A percentile compares a stretch with the other conserved stretches of the same genome.
phyloP scores from a whole-genome alignment of 2,888 invertebrate species.

The Keiferia lycopersicella region DNA sequence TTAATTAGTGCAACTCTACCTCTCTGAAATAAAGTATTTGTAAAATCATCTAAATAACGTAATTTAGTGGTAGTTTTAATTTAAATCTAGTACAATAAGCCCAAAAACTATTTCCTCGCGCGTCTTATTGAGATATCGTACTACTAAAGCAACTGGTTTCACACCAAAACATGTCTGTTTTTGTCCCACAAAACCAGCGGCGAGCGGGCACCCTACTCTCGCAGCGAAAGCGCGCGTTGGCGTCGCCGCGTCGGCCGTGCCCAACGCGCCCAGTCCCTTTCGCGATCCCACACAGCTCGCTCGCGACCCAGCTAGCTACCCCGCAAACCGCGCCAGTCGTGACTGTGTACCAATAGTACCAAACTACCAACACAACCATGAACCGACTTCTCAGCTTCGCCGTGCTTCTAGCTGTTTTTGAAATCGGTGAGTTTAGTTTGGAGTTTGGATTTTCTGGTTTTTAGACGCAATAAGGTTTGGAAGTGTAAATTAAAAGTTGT shows the following conservation, averaged over 20 bases:
- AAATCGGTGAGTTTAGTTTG: slow-evolving; percentile 51
- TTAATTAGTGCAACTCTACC: too few relatives aligned
- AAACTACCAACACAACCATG: slow-evolving; percentile 41
- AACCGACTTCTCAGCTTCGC: slow-evolving; percentile 61
- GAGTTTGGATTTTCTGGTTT: background rate
- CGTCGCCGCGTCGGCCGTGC: slow-evolving; percentile 45
- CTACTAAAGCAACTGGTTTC: background rate
- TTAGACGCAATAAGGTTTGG: too few relatives aligned
- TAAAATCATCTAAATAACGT: too few relatives aligned
- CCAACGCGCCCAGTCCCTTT: slow-evolving; percentile 53
- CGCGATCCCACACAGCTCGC: slow-evolving; percentile 50
- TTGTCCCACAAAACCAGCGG: background rate
- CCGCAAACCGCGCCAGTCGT: background rate
- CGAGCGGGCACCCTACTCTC: slow-evolving; percentile 43
- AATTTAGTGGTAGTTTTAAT: too few relatives aligned
- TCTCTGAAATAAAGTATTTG: too few relatives aligned
- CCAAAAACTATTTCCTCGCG: too few relatives aligned
- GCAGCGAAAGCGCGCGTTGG: slow-evolving; percentile 64
- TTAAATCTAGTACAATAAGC: too few relatives aligned
- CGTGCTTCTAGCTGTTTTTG: slow-evolving; percentile 63
- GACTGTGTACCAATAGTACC: slow-evolving; percentile 2
- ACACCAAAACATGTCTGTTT: background rate
- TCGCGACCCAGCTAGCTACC: slow-evolving; percentile 36
- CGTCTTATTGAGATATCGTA: background rate
- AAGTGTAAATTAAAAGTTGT: too few relatives aligned